These are phyloP conservation scores for Azorinus chamasolen DNA, from an alignment of 2,888 invertebrate genomes.

Conservation along the genomic window DNA sequence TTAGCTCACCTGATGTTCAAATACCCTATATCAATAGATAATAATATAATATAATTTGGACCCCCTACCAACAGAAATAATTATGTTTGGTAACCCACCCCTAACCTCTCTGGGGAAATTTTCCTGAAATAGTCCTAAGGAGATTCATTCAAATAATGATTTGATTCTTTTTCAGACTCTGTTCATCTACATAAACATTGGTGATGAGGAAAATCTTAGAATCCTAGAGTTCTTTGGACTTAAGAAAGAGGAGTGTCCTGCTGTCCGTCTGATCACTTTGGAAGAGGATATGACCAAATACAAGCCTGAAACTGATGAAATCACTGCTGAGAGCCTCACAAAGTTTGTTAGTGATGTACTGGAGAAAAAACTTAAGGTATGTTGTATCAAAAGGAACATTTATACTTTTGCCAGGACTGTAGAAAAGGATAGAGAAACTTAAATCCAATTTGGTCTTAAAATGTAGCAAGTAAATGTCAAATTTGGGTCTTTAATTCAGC, in stretches of 20 bases:
- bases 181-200: slow-evolving; percentile 98
- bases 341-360: slow-evolving; percentile 96
- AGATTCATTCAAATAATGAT: background rate
- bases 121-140: too few relatives aligned
- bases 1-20: too few relatives aligned
- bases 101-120: too few relatives aligned
- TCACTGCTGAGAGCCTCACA: slow-evolving; percentile 90
- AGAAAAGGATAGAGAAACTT: too few relatives aligned
- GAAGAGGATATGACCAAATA: slow-evolving; percentile 92
- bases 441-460: too few relatives aligned
- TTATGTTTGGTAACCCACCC: too few relatives aligned
- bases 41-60: too few relatives aligned
- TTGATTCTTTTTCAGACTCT: slow-evolving; percentile 89
- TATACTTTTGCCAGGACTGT: too few relatives aligned
- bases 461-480: too few relatives aligned
- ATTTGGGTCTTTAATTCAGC: too few relatives aligned
- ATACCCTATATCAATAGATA: too few relatives aligned
- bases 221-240: slow-evolving; percentile 99
- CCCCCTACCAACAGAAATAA: too few relatives aligned
- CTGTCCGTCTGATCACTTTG: slow-evolving; percentile 95
- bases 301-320: slow-evolving; percentile 92
- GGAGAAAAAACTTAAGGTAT: slow-evolving; percentile 94
- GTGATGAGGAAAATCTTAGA: slow-evolving; percentile 97
- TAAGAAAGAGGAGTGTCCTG: slow-evolving; percentile 92
- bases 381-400: background rate